Evolutionary conservation across 1,140 invertebrate species (phyloP).

Genomic region (Pseudomyrmex pallidus): DNA sequence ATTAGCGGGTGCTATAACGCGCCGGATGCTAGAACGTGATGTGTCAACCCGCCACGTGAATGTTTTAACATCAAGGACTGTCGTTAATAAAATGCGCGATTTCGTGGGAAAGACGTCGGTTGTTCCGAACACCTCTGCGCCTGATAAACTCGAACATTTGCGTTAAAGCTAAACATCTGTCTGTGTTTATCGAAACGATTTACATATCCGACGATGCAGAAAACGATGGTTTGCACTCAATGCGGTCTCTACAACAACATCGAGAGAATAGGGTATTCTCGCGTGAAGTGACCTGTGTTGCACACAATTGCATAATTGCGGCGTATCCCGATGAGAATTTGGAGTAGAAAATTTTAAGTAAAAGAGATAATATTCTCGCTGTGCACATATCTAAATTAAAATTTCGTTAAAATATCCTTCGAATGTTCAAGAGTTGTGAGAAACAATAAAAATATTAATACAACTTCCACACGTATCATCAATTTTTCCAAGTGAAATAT

Average conservation of each 20-base stretch:
- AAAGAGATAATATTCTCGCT: too few relatives aligned
- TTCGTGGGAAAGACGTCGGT: conserved; percentile 47
- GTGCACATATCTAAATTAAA: background rate
- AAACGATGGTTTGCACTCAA: conserved; percentile 25
- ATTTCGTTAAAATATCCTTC: background rate
- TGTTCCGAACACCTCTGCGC: background rate
- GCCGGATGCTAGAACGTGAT: background rate
- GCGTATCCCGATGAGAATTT: background rate
- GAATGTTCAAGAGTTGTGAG: background rate
- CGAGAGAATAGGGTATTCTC: background rate
- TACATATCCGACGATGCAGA: conserved; percentile 13
- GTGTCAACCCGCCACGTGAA: conserved; percentile 22
- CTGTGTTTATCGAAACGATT: conserved; percentile 40
- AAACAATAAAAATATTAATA: too few relatives aligned
- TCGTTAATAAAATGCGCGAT: conserved; percentile 13
- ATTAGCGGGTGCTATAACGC: background rate
- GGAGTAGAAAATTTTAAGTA: too few relatives aligned
- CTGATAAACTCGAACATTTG: background rate
- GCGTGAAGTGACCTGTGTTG: conserved; percentile 1
- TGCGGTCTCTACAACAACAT: background rate
- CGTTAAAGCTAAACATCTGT: conserved; percentile 8
- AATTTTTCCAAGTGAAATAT: too few relatives aligned
- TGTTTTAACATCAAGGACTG: conserved; percentile 41
- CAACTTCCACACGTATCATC: too few relatives aligned
- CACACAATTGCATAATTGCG: conserved; percentile 14